Evolutionary conservation across 2,113 vertebrate species (phyloP), one percentile per base, ranked within the genome.

Genomic region (Coptodon bakossiorum): DNA sequence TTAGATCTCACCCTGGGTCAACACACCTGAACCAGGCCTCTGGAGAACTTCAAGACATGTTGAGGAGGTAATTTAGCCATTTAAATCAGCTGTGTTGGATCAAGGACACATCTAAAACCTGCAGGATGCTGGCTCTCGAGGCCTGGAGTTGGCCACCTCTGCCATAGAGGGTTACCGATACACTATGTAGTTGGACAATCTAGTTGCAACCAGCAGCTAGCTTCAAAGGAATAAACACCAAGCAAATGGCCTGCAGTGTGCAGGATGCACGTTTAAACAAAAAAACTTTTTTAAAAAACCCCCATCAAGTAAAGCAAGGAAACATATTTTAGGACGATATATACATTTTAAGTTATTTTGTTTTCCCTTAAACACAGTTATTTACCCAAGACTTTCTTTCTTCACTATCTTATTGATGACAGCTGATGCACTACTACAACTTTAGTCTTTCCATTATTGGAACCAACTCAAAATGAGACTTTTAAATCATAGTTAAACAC

Each of bases 241-340:
- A 68, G 34, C 1, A 71, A 71, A 43, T 43, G 19, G 7, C n/a
- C n/a, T 43, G n/a, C 12, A 71, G 66, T 43, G 12, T 71, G 36
- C n/a, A n/a, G n/a, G 66, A 71, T 71, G 66, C 36, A 68, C 4
- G 1, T 68, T 40, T 68, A 68, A 8, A 68, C 7, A 24, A 59
- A 68, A 22, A 34, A 22, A 3, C 3, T 0, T n/a, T 13, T 7
- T 1, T 1, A 3, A 3, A 2, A 3, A 0, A 43, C 3, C 27
- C 1, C 3, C 29, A 71, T 27, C 4, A 45, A 73, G 9, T 43
- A 29, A 76, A 48, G 3, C 22, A 76, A 11, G n/a, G 43, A 48
- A 3, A 10, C 22, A 29, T 45, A 73, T 27, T 45, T 73, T 5
- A 27, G 12, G 2, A 24, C 9, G 3, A 24, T 27, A 73, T 27